These are phyloP conservation scores for Idaea dimidiata DNA, from an alignment of 2,888 invertebrate species.

Conservation along the genomic window DNA sequence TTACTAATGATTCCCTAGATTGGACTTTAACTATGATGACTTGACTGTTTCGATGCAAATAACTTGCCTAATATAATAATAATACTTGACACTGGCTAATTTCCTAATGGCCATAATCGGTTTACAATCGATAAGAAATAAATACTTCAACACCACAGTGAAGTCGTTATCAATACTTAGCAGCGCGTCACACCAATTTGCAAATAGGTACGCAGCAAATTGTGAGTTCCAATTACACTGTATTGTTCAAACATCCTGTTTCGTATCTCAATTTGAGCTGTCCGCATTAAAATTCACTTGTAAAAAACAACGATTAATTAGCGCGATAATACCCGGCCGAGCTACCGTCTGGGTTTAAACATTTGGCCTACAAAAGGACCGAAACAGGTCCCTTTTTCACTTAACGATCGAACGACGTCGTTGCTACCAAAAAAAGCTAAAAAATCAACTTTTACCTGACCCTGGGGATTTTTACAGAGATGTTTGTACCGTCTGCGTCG, in stretches of 20 bases:
- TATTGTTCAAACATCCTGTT: conserved; percentile 10
- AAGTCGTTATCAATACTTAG: neutral
- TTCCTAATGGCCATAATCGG: no score
- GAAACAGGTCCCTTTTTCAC: conserved; percentile 68
- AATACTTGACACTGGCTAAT: no score
- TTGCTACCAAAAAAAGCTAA: conserved; percentile 68
- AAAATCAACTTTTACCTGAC: conserved; percentile 67
- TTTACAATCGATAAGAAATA: no score
- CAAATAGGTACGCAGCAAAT: conserved; percentile 27
- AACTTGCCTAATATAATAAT: no score
- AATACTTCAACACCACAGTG: no score
- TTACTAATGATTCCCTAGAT: no score
- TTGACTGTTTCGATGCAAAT: no score
- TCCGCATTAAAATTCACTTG: conserved; percentile 29
- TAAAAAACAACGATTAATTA: conserved; percentile 65
- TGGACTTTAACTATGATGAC: no score
- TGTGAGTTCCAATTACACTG: conserved; percentile 17
- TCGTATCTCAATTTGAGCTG: conserved; percentile 31
- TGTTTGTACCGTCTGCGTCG: conserved; percentile 29
- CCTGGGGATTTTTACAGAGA: conserved; percentile 42
- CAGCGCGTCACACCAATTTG: conserved; percentile 30
- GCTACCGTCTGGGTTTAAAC: conserved; percentile 62
- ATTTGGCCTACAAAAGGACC: conserved; percentile 63
- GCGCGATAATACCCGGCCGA: conserved; percentile 55
- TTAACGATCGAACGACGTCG: conserved; percentile 63